Evolutionary conservation across 2,888 invertebrate genomes (phyloP).

Genomic region (Anaspis maculata): DNA sequence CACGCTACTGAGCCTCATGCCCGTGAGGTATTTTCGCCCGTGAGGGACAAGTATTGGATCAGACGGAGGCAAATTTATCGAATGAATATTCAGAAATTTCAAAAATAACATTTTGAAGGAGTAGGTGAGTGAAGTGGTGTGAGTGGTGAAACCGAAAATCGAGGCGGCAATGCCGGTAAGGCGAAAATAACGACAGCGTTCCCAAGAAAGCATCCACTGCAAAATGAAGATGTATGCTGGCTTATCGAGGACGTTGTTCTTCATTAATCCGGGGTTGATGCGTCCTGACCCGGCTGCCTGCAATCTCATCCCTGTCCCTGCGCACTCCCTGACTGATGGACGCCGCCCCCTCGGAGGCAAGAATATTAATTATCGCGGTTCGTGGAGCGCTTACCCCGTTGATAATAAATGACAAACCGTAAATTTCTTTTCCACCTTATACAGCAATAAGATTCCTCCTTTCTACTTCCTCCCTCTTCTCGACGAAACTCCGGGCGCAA

Average conservation of each 20-base stretch:
- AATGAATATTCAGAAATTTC: no score
- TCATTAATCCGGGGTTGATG: conserved; percentile 21
- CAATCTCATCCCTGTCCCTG: no score
- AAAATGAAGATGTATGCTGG: conserved; percentile 24
- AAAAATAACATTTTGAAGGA: no score
- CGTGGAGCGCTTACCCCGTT: conserved; percentile 19
- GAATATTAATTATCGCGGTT: conserved; percentile 28
- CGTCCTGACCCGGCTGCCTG: conserved; percentile 15
- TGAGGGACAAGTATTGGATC: no score
- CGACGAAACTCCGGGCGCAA: no score
- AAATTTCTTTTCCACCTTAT: conserved; percentile 23
- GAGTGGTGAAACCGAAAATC: no score
- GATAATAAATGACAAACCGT: conserved; percentile 26
- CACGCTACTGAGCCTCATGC: no score
- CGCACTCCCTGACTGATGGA: conserved; percentile 19
- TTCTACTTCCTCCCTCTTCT: neutral
- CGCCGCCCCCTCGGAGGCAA: conserved; percentile 19
- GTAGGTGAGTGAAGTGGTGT: no score
- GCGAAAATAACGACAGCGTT: no score
- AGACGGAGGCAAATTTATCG: no score
- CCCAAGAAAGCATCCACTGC: conserved; percentile 13
- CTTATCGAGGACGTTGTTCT: conserved; percentile 23
- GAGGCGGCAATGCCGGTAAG: no score
- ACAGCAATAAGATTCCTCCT: neutral
- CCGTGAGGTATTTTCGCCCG: no score